Base-by-base conservation (phyloP, 2,113 vertebrate species). In the Vulpes vulpes region DNA sequence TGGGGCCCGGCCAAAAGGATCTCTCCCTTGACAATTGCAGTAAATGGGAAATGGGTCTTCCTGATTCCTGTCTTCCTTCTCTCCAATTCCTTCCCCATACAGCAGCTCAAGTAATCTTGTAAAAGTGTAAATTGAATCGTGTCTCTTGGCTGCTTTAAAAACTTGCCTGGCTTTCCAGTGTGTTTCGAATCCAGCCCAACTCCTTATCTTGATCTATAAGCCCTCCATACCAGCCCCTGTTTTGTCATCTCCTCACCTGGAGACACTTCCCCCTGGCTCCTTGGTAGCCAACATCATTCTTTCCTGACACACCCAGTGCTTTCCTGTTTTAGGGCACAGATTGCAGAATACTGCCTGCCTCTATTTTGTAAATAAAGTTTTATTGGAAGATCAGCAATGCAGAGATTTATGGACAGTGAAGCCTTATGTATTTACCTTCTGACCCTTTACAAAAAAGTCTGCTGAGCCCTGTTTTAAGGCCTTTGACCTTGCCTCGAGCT, bases 281-380 rank as follows among this genome's bases (percentile, higher is more conserved):
- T 19, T 25, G 7, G 16, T 14, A 43, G 23, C 3, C 32, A 49
- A 55, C 38, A 64, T 60, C n/a, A 5, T 55, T 91, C 76, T 76
- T 89, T 64, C 30, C 85, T 74, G 55, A 38, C 43, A 2, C 16
- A n/a, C 64, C 62, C 10, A 5, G 35, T 25, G 8, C 30, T 69
- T 78, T 82, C n/a, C 38, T 73, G n/a, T 78, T 78, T 49, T 11
- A 74, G 71, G 35, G 7, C 27, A 86, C 35, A 38, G 38, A 69
- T 12, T 25, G 49, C 62, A 79, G 38, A 49, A 65, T 11, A 60
- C 8, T 22, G 57, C 20, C 38, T 10, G 19, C 6, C 62, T 85
- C 59, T 94, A 12, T 80, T 86, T 88, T 96, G 30, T 89, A 55
- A 80, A 94, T 89, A 82, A 96, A 91, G 30, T 51, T 92, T 91